phyloP scores from a whole-genome alignment of 2,888 invertebrate species.

The Chaetogeoica ovagalla region DNA sequence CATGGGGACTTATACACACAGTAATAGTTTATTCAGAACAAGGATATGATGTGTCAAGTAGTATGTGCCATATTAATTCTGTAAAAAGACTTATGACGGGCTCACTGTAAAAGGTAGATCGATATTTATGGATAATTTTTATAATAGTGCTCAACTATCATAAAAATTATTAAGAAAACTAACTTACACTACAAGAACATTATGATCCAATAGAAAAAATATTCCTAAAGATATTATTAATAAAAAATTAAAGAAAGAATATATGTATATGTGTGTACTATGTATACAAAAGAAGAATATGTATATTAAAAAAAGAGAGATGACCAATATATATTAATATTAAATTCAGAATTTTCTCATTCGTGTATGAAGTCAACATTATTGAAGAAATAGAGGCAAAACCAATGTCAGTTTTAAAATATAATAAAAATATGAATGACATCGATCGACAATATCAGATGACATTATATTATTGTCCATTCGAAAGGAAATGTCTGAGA shows the following conservation, averaged over 20 bases:
- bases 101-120: not conserved
- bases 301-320: too few relatives aligned
- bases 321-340: too few relatives aligned
- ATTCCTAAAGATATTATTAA: not conserved
- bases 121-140: not conserved
- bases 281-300: too few relatives aligned
- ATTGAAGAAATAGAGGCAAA: not conserved
- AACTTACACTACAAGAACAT: not conserved
- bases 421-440: not conserved
- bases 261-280: not conserved
- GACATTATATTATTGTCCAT: not conserved
- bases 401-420: not conserved
- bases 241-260: not conserved
- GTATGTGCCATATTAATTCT: not conserved
- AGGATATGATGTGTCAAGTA: not conserved
- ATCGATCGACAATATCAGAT: slow-evolving; percentile 8
- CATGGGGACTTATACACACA: not conserved
- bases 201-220: too few relatives aligned
- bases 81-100: not conserved
- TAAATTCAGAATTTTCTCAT: not conserved
- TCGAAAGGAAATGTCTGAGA: not conserved
- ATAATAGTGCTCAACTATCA: not conserved
- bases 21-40: not conserved
- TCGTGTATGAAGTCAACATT: not conserved
- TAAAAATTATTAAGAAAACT: not conserved